These are phyloP conservation scores for Drosophila antonietae DNA, from an alignment of 2,888 invertebrate genomes.

Conservation along the genomic window DNA sequence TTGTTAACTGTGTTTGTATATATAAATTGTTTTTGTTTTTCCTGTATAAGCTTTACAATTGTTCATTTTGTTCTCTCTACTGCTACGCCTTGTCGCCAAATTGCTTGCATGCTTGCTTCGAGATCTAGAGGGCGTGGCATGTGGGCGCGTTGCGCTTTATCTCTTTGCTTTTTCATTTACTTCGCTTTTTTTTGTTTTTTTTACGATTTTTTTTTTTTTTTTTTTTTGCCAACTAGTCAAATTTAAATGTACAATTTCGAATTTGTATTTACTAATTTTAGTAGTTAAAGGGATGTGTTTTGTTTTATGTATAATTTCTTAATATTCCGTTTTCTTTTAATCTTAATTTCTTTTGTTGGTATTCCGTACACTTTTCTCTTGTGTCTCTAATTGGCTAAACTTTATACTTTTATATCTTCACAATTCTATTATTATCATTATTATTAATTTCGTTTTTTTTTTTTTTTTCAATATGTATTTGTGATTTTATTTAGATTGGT, in stretches of 20 bases:
- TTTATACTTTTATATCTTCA: constrained; percentile 72
- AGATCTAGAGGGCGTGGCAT: not conserved
- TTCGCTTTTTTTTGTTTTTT: constrained; percentile 10
- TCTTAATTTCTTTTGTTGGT: constrained; percentile 48
- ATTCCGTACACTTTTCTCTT: constrained; percentile 58
- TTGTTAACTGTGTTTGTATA: constrained; percentile 6
- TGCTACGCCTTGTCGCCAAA: constrained; percentile 48
- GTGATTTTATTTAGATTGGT: constrained; percentile 34
- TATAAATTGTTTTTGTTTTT: constrained; percentile 9
- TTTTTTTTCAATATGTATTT: constrained; percentile 47
- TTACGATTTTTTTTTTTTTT: constrained; percentile 5
- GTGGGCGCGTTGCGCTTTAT: constrained; percentile 11
- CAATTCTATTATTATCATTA: constrained; percentile 45
- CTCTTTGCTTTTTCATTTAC: constrained; percentile 14
- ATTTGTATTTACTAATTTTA: constrained; percentile 77
- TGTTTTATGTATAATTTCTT: constrained; percentile 68
- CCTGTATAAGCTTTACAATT: constrained; percentile 19
- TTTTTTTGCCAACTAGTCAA: constrained; percentile 26
- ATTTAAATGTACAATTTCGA: constrained; percentile 76
- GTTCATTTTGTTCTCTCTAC: not conserved
- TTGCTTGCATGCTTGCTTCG: constrained; percentile 1
- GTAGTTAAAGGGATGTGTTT: constrained; percentile 64
- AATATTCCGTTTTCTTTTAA: constrained; percentile 43
- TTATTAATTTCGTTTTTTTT: constrained; percentile 32
- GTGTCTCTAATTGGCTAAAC: constrained; percentile 78